Evolutionary conservation across 2,797 vertebrate genomes (phyloP).

Genomic region (Acanthis flammea): DNA sequence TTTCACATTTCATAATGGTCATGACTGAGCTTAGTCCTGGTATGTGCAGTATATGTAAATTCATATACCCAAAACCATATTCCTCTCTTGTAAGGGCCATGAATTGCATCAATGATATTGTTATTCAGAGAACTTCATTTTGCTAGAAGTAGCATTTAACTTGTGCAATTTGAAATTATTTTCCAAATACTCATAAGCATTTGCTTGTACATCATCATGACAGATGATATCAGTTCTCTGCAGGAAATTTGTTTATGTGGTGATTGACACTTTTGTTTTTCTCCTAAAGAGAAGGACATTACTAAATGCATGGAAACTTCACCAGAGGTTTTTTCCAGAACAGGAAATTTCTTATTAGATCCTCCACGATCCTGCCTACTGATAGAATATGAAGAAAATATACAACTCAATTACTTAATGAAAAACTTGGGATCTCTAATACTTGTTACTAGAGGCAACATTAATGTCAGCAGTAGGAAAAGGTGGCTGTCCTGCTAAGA

Average conservation of each 20-base stretch:
- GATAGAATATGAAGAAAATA: not conserved
- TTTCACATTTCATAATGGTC: fast-evolving
- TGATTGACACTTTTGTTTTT: not conserved
- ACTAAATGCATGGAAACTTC: not conserved
- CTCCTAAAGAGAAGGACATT: not conserved
- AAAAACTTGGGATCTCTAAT: not conserved
- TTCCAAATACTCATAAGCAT: not conserved
- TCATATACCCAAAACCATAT: not conserved
- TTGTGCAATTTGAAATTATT: not conserved
- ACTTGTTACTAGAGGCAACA: not conserved
- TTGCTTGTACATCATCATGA: not conserved
- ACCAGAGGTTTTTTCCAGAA: not conserved
- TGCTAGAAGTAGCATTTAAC: not conserved
- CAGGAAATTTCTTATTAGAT: not conserved
- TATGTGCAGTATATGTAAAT: not conserved
- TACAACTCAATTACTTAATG: not conserved
- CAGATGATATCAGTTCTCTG: not conserved
- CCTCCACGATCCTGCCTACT: not conserved
- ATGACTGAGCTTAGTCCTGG: not conserved
- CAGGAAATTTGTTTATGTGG: not conserved
- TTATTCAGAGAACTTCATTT: not conserved
- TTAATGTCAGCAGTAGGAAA: not conserved
- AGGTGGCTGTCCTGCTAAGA: not conserved
- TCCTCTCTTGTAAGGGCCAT: not conserved
- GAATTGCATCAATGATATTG: not conserved